A percentile compares a stretch with the other conserved stretches of the same genome.
Conservation (phyloP, 2,797 vertebrate genomes). For the Falco berigora region DNA sequence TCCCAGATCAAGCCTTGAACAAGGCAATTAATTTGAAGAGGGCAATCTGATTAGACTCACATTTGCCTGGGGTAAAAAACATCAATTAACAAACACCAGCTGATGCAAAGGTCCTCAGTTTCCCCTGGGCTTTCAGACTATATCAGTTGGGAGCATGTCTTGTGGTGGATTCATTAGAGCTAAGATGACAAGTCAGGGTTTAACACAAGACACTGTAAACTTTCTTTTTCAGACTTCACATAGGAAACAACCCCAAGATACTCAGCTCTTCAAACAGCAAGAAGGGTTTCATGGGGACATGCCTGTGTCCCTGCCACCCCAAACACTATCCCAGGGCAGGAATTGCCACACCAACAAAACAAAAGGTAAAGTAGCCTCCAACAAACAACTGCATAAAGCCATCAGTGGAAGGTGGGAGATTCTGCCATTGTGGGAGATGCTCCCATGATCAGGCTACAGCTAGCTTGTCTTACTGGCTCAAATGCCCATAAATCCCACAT, state of each 20-base stretch:
- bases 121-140: neutral
- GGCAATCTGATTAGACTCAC: constrained; percentile 2
- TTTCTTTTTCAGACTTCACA: neutral
- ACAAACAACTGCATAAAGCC: neutral
- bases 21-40: constrained; percentile 25
- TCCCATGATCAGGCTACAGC: neutral
- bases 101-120: neutral
- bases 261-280: neutral
- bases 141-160: neutral
- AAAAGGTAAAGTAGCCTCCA: neutral
- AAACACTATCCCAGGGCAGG: neutral
- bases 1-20: neutral
- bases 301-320: neutral
- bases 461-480: neutral
- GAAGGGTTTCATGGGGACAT: neutral
- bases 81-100: neutral
- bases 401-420: neutral
- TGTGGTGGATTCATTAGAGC: neutral
- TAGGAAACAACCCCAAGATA: neutral
- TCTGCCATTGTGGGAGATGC: neutral
- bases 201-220: neutral
- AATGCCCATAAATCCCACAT: neutral
- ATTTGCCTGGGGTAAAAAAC: neutral
- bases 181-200: neutral
- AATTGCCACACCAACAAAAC: neutral